A percentile compares a stretch with the other conserved stretches of the same genome.
phyloP scores from a whole-genome alignment of 2,113 vertebrate genomes.

The Taurulus bubalis region DNA sequence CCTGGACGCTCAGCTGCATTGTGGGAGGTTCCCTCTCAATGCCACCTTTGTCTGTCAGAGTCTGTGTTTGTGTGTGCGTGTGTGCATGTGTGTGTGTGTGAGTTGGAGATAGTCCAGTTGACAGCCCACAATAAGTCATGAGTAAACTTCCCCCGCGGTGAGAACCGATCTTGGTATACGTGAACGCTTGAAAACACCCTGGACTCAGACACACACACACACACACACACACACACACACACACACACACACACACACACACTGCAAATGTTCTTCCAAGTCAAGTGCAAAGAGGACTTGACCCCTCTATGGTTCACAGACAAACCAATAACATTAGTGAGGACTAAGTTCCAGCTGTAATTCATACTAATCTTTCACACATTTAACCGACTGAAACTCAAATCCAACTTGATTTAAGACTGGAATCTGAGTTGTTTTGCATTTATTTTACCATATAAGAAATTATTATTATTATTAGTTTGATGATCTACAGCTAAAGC shows the following conservation, averaged over 20 bases:
- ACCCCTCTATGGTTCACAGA: conserved; percentile 30
- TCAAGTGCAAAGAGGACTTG: conserved; percentile 28
- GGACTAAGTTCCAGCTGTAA: background rate
- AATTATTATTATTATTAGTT: background rate
- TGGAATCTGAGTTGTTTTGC: background rate
- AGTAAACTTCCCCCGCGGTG: conserved; percentile 49
- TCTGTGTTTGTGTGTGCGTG: conserved; percentile 19
- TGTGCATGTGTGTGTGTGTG: conserved; percentile 57
- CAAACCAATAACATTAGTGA: conserved; percentile 25
- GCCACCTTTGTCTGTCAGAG: conserved; percentile 83
- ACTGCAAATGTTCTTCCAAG: conserved; percentile 26
- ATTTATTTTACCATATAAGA: background rate
- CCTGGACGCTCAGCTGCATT: conserved; percentile 81
- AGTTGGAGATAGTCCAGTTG: conserved; percentile 76
- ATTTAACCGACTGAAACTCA: background rate
- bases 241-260: conserved; percentile 30
- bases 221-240: conserved; percentile 15
- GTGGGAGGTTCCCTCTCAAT: conserved; percentile 88
- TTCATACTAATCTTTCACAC: background rate
- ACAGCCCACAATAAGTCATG: conserved; percentile 80
- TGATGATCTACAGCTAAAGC: background rate
- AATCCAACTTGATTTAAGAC: background rate
- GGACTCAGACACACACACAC: conserved; percentile 20
- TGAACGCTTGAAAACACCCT: conserved; percentile 20
- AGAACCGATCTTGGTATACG: conserved; percentile 20